Base-by-base conservation (phyloP, 2,888 invertebrate species). In the Drosophila emarginata region DNA sequence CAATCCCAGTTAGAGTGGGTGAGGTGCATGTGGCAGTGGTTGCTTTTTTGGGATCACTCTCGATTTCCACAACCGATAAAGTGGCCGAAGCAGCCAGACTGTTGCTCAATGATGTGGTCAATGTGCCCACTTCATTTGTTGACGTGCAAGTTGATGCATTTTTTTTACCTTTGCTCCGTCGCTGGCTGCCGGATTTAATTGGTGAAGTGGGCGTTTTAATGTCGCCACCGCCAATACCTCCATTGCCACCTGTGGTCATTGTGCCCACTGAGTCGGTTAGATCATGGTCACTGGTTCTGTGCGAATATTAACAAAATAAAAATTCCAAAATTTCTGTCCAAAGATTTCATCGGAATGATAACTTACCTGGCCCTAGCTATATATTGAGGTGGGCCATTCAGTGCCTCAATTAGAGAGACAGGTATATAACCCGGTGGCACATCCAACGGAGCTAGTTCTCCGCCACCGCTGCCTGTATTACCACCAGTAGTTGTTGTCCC, bases 361-460 rank as follows among this genome's bases (percentile, higher is more conserved):
- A 9, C 63, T 64, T 72, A 87, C 87, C 87, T 88, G 23, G 80
- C 68, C 4, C 90, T 81, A 12, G 80, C 80, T 60, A 89, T 87
- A 68, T 88, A 90, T 57, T 91, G 91, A 12, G 91, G 95, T 6
- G 98, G 98, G 0, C 99, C 99, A 93, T 99, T 99, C 61, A 99
- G 93, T 3, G 99, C 99, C 93, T 99, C 99, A 78, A 99, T 96
- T 61, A 99, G 93, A 0, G 98, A 97, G 61, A 99, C 97, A 28
- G 97, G 96, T 93, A 98, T 97, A 92, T 98, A 99, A 0, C 98
- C 98, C 0, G 96, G 94, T 11, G 98, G 98, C 87, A 98, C 96
- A 71, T 92, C 92, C 60, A 90, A 85, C 4, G 89, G 85, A 2
- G 90, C 79, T 0, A 80, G 72, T 91, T 93, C 92, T 94, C 96